Conservation (phyloP, 2,113 vertebrate species). For the Hippocampus abdominalis region DNA sequence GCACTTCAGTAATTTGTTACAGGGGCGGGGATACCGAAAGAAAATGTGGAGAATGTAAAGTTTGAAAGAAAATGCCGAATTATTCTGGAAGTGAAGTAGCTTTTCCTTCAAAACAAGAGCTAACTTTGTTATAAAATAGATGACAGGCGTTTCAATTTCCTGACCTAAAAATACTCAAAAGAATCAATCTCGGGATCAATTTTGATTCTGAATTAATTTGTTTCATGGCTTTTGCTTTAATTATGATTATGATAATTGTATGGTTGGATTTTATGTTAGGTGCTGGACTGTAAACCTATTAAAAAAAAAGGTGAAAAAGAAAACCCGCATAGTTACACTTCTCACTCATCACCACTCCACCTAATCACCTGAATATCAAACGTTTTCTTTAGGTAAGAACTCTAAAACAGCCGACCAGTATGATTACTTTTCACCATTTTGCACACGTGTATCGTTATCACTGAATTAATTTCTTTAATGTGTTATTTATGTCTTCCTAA, state of each 20-base stretch:
- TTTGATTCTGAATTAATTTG: not conserved
- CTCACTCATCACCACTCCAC: too few relatives aligned
- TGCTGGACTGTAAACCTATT: too few relatives aligned
- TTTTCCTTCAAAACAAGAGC: conserved; percentile 31
- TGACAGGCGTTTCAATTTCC: not conserved
- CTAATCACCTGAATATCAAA: too few relatives aligned
- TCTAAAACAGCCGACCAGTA: not conserved
- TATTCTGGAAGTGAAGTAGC: not conserved
- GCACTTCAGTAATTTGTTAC: not conserved
- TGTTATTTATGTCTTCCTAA: not conserved
- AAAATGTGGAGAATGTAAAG: conserved; percentile 21
- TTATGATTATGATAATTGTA: not conserved
- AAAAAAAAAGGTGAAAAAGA: too few relatives aligned
- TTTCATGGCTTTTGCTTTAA: not conserved
- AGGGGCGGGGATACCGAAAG: not conserved
- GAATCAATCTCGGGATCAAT: not conserved
- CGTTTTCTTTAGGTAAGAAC: not conserved
- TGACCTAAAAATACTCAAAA: not conserved
- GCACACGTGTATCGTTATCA: not conserved
- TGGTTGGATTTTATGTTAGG: not conserved
- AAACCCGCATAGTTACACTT: too few relatives aligned
- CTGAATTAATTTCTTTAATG: not conserved
- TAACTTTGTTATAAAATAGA: too few relatives aligned
- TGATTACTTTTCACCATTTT: not conserved
- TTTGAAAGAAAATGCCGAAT: not conserved